Conservation (phyloP, 2,797 vertebrate species). For the Thripadectes ignobilis region DNA sequence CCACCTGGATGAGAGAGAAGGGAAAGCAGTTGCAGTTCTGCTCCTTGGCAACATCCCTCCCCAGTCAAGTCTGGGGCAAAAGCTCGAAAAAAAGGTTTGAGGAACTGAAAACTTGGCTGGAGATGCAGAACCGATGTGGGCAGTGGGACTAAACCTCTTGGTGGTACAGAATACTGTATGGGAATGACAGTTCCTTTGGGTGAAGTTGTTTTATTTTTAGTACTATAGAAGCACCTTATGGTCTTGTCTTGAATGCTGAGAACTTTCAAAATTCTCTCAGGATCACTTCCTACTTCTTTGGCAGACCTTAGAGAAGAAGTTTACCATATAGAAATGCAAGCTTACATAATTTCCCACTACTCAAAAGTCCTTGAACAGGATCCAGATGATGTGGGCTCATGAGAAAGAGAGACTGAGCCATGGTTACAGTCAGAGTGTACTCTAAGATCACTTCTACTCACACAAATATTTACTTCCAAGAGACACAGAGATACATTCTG, state of each 20-base stretch:
- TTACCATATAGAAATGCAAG: neutral
- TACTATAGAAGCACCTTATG: neutral
- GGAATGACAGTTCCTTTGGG: neutral
- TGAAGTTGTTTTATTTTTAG: neutral
- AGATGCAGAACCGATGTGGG: neutral
- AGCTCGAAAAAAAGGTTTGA: neutral
- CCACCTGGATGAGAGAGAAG: neutral
- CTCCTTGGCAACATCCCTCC: neutral
- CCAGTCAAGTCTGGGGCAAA: neutral
- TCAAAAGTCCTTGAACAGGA: neutral
- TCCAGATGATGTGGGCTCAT: neutral
- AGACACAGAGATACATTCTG: neutral
- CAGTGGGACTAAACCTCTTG: neutral
- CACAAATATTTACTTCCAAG: constrained; percentile 28
- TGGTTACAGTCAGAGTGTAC: neutral
- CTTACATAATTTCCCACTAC: neutral
- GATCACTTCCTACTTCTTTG: neutral
- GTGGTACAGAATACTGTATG: neutral
- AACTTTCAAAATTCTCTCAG: neutral
- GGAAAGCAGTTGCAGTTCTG: accelerated
- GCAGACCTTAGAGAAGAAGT: neutral
- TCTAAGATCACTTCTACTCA: neutral
- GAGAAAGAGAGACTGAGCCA: neutral
- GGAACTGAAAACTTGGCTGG: neutral
- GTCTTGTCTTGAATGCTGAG: neutral